Conservation (phyloP, 2,888 invertebrate species). For the Diarsia dahlii region DNA sequence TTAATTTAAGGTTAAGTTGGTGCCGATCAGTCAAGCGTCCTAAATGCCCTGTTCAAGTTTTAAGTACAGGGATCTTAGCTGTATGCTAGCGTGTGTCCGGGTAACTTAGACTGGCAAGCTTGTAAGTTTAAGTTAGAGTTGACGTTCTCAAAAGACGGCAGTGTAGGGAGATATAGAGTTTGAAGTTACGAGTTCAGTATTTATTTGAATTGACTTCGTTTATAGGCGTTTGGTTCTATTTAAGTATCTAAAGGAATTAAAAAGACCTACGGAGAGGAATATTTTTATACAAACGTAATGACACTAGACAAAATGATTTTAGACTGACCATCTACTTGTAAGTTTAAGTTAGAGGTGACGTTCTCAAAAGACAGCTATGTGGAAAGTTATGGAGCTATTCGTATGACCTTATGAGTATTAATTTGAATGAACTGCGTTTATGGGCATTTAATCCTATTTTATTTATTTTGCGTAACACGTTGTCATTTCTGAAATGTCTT, state of each 20-base stretch:
- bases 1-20: constrained; percentile 89
- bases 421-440: background rate
- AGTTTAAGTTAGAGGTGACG: constrained; percentile 43
- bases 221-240: too few relatives aligned
- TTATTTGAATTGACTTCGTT: background rate
- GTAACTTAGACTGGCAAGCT: constrained; percentile 46
- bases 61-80: constrained; percentile 62
- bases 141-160: constrained; percentile 13
- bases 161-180: background rate
- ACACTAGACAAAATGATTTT: too few relatives aligned
- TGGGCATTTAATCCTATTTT: too few relatives aligned
- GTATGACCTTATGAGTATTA: background rate
- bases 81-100: constrained; percentile 58
- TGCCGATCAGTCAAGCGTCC: constrained; percentile 86
- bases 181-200: background rate
- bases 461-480: too few relatives aligned
- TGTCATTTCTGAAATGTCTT: too few relatives aligned
- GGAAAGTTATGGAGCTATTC: background rate
- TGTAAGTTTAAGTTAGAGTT: constrained; percentile 43
- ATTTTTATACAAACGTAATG: too few relatives aligned
- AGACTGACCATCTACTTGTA: constrained; percentile 24
- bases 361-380: constrained; percentile 8
- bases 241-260: too few relatives aligned
- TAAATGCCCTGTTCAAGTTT: constrained; percentile 68
- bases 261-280: too few relatives aligned